Percentiles rank a stretch among this genome's conserved stretches.
phyloP scores from a whole-genome alignment of 2,113 vertebrate species.

The Fregata magnificens region DNA sequence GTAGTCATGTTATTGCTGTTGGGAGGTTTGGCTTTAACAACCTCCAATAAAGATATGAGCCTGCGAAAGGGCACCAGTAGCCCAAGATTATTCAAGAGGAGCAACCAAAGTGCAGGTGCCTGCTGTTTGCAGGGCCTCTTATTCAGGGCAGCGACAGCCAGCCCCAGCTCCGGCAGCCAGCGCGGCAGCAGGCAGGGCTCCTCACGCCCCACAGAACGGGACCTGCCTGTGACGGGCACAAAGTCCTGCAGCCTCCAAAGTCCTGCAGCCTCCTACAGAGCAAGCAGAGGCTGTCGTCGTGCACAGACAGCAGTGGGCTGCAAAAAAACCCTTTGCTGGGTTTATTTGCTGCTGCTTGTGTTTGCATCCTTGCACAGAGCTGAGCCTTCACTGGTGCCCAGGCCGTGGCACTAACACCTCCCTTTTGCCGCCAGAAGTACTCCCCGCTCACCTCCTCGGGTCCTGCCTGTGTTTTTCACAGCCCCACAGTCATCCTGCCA shows the following conservation, averaged over 20 bases:
- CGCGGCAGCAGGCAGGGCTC: not conserved
- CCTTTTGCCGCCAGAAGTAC: not conserved
- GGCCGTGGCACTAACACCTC: not conserved
- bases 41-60: constrained; percentile 90
- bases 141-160: not conserved
- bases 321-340: not conserved
- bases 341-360: not conserved
- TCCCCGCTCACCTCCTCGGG: not conserved
- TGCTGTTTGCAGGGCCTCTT: not conserved
- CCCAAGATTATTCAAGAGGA: not conserved
- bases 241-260: not conserved
- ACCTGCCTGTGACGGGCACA: not conserved
- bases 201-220: not conserved
- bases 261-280: not conserved
- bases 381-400: not conserved
- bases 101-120: constrained; percentile 40
- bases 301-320: accelerated
- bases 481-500: not conserved
- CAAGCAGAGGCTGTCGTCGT: accelerated
- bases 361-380: not conserved
- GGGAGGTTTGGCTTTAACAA: constrained; percentile 82
- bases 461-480: not conserved
- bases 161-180: not conserved
- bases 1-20: constrained; percentile 84
- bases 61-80: constrained; percentile 54